phyloP scores from a whole-genome alignment of 2,797 vertebrate species.

The Anguilla marmorata region DNA sequence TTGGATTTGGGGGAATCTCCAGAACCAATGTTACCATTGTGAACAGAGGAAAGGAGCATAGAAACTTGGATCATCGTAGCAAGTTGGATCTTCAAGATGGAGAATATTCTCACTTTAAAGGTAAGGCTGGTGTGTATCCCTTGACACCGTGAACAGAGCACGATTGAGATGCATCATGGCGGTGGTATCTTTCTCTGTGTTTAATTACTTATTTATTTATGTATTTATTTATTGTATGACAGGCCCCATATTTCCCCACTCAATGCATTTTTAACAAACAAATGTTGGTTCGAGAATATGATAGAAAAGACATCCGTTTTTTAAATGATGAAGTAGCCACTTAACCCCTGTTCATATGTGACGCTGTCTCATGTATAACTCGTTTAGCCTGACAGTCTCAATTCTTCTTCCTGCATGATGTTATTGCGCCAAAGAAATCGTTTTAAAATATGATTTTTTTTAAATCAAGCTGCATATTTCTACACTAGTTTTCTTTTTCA shows the following conservation, averaged over 20 bases:
- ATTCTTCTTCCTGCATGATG: not conserved
- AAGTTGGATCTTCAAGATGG: not conserved
- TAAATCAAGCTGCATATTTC: not conserved
- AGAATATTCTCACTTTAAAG: not conserved
- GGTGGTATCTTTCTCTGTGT: not conserved
- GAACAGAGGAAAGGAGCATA: not conserved
- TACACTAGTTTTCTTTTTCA: not conserved
- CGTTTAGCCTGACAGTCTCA: not conserved
- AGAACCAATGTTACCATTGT: not conserved
- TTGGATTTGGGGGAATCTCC: not conserved
- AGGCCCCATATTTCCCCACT: not conserved
- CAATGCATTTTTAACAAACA: constrained; percentile 14
- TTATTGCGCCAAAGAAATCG: not conserved
- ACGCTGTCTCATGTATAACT: not conserved
- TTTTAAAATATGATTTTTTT: not conserved
- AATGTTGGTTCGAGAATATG: not conserved
- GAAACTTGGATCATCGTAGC: constrained; percentile 3
- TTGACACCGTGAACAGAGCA: constrained; percentile 20
- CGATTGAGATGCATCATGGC: constrained; percentile 8
- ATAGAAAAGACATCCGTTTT: not conserved
- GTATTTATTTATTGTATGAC: not conserved
- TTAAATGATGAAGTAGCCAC: not conserved
- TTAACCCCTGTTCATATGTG: not conserved
- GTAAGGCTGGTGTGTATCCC: not conserved
- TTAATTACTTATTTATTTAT: not conserved